These are phyloP conservation scores for Scrobipalpa atriplicella DNA, from an alignment of 2,888 invertebrate genomes.

Conservation along the genomic window DNA sequence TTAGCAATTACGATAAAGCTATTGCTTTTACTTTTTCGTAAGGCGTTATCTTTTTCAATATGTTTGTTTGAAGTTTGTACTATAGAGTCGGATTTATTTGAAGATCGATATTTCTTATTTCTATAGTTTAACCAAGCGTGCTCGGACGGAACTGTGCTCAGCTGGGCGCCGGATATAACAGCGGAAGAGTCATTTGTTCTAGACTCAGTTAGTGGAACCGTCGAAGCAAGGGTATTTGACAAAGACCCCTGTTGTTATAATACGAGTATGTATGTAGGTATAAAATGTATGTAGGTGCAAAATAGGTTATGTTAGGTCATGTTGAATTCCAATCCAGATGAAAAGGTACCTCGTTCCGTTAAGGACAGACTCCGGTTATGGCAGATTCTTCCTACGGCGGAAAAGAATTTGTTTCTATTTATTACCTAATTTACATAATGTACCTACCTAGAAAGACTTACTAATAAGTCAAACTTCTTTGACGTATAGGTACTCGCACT, in stretches of 20 bases:
- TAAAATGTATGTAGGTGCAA: no score
- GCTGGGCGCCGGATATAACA: constrained; percentile 42
- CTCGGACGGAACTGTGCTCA: constrained; percentile 38
- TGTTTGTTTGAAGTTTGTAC: no score
- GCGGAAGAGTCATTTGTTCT: constrained; percentile 25
- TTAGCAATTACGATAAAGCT: neutral
- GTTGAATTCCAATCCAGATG: no score
- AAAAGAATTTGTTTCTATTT: no score
- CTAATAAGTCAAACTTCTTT: no score
- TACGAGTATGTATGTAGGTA: neutral
- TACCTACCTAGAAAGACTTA: no score
- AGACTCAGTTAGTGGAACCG: neutral
- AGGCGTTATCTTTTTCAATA: constrained; percentile 3
- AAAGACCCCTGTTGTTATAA: neutral
- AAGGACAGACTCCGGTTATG: no score
- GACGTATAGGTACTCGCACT: no score
- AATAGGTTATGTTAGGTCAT: neutral
- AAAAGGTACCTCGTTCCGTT: no score
- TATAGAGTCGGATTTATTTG: neutral
- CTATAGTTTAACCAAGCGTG: constrained; percentile 11
- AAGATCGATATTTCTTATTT: neutral
- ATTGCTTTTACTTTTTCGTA: neutral
- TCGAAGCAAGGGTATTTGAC: neutral
- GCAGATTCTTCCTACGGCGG: no score
- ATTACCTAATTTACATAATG: no score